A percentile compares a stretch with the other conserved stretches of the same genome.
These are phyloP conservation scores for Stictonetta naevosa DNA, from an alignment of 2,113 vertebrate species.

Conservation along the genomic window DNA sequence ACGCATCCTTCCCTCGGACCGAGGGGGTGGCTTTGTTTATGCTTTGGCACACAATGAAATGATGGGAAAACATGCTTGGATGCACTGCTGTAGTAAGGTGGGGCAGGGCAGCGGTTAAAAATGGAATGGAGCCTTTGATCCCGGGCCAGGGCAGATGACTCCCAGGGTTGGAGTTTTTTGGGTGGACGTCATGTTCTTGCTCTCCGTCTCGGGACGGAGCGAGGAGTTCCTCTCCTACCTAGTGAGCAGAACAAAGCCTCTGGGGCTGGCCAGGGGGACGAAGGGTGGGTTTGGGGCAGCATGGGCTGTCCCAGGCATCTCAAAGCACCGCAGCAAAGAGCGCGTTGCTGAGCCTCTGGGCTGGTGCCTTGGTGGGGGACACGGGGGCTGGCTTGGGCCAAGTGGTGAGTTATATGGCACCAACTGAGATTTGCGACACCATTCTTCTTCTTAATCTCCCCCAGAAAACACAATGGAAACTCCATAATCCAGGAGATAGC, in stretches of 20 bases:
- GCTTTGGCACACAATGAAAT: conserved; percentile 83
- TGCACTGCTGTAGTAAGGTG: conserved; percentile 72
- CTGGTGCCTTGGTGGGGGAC: neutral
- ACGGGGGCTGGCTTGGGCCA: neutral
- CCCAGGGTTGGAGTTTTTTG: conserved; percentile 54
- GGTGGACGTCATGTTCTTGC: conserved; percentile 61
- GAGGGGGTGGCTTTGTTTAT: conserved; percentile 82
- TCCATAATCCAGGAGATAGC: conserved; percentile 14
- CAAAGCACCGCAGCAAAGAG: neutral
- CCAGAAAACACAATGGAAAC: conserved; percentile 48
- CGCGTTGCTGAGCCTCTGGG: neutral
- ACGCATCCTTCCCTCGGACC: conserved; percentile 75
- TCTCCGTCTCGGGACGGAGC: conserved; percentile 34
- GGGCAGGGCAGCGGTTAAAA: conserved; percentile 77
- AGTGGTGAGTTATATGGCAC: neutral
- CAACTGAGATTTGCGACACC: neutral
- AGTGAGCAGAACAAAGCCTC: neutral
- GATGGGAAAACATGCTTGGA: conserved; percentile 79
- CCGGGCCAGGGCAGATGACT: conserved; percentile 72
- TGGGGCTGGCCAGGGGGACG: neutral
- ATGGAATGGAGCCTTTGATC: conserved; percentile 82
- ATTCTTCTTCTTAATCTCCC: conserved; percentile 40
- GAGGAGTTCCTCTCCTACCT: conserved; percentile 41
- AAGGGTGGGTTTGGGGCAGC: neutral
- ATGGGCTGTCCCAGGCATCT: neutral